Percentiles rank a stretch among this genome's conserved stretches.
phyloP scores from a whole-genome alignment of 2,113 vertebrate genomes.

The Psilopogon haemacephalus region DNA sequence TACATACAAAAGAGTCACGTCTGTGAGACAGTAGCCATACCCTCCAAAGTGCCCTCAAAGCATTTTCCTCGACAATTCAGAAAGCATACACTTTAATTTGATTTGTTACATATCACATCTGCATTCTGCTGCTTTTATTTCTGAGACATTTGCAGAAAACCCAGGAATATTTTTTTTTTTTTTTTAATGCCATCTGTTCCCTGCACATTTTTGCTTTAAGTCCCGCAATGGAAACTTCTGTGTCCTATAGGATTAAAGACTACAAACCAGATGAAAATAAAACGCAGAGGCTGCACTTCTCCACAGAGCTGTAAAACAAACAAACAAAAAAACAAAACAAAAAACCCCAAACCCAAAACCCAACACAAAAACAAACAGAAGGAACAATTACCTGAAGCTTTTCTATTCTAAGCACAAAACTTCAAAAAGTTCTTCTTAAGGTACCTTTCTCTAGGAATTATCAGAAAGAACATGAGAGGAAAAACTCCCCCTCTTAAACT shows the following conservation, averaged over 20 bases:
- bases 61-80: neutral
- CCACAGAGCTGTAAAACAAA: neutral
- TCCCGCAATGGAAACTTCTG: conserved; percentile 31
- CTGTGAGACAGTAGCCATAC: neutral
- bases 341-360: neutral
- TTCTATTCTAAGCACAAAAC: neutral
- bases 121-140: conserved; percentile 17
- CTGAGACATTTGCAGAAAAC: neutral
- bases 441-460: neutral
- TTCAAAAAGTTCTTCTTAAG: neutral
- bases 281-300: neutral
- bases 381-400: neutral
- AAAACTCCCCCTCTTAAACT: neutral
- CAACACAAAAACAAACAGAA: neutral
- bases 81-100: neutral
- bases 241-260: conserved; percentile 17
- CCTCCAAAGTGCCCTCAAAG: neutral
- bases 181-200: conserved; percentile 43
- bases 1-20: neutral
- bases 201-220: conserved; percentile 18
- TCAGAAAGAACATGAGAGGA: fast-evolving
- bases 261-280: neutral
- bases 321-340: too few relatives aligned
- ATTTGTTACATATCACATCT: neutral
- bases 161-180: neutral